Base-by-base conservation (phyloP, 2,797 vertebrate genomes). In the Sarcoramphus papa region DNA sequence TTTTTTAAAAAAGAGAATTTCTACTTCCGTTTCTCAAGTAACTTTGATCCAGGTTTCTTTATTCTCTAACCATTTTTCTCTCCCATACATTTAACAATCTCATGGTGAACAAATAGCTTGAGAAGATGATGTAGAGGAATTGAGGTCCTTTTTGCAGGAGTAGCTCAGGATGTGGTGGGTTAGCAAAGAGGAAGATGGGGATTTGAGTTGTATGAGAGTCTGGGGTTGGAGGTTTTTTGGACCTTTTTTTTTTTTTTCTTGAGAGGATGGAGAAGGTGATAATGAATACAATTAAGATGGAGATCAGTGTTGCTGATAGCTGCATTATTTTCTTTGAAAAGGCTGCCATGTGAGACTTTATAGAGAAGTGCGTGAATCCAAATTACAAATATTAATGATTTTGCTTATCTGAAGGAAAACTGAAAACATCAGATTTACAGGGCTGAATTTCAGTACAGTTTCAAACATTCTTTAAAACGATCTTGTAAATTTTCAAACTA, bases 81-180 rank as follows among this genome's bases (percentile, higher is more conserved):
- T 65, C 20, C 48, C 2, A 1, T 50, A 3, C 28, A 19, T 12
- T 47, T 41, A 69, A 19, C 47, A 57, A 12, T 48, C 54, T 75
- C 13, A 9, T n/a, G 23, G 28, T 73, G 17, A 79, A 43, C 65
- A 57, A 91, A 63, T 23, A 84, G 8, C 16, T 54, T 50, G 63
- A 63, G 47, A 73, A 60, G 35, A 45, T 8, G 13, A 1, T 33
- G 20, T 40, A 23, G 30, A 75, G 12, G 30, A 75, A n/a, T 4
- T 57, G 20, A 67, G 23, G 14, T 3, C 9, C 2, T 72, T 90
- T 67, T 57, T 83, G 21, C 13, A 35, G 50, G 17, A 22, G 4
- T 60, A 35, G n/a, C 9, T 84, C 0, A 0, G 23, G 7, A n/a
- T 85, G 28, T 0, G 1, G 13, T 33, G 19, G 12, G 7, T 54